Conservation (phyloP, 2,888 invertebrate species). For the Pterobdella sp. region DNA sequence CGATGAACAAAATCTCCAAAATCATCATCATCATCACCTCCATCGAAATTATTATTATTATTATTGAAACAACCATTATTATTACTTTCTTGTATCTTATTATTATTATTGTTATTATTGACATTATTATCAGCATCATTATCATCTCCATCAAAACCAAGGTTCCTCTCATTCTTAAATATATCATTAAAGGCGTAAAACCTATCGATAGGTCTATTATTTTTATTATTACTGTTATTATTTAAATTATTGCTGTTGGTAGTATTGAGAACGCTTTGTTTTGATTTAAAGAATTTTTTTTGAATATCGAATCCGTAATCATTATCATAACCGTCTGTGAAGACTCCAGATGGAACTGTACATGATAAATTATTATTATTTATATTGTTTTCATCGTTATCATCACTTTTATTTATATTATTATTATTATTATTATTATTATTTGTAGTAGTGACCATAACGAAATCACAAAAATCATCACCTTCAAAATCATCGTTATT, state of each 20-base stretch:
- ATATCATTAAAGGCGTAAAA: background rate
- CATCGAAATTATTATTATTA: background rate
- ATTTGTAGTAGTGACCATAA: background rate
- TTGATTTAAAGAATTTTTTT: background rate
- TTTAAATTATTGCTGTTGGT: background rate
- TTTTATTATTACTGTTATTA: background rate
- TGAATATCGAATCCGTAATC: background rate
- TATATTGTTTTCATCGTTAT: background rate
- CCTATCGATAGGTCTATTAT: background rate
- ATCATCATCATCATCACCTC: background rate
- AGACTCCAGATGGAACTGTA: no score
- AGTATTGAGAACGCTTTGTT: background rate
- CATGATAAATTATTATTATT: background rate
- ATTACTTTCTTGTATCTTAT: no score
- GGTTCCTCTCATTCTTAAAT: background rate
- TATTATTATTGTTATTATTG: no score
- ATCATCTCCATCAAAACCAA: background rate
- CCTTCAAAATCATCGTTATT: background rate
- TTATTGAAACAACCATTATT: background rate
- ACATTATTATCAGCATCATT: background rate
- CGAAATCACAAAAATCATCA: no score
- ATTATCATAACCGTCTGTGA: no score
- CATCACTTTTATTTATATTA: background rate
- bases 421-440: background rate
- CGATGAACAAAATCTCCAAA: background rate